Evolutionary conservation across 2,888 invertebrate genomes (phyloP).

Genomic region (Agonopterix heracliana): DNA sequence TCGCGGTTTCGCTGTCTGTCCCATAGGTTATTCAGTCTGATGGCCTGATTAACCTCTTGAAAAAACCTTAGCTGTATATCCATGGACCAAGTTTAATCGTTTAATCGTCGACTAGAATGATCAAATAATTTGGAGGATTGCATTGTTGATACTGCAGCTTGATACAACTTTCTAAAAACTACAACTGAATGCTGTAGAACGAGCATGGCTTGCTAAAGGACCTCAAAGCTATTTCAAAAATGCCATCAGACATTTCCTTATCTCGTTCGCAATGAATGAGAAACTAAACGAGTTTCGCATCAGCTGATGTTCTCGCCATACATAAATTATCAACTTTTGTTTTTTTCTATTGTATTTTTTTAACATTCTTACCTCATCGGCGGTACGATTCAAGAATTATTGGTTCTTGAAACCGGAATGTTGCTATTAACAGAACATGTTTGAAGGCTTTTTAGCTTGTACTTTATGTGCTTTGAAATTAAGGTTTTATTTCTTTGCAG

Average conservation of each 20-base stretch:
- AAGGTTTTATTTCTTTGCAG: not conserved
- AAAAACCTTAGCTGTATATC: too few species aligned
- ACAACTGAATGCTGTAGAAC: too few species aligned
- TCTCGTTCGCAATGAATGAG: slow-evolving; percentile 4
- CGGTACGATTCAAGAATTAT: not conserved
- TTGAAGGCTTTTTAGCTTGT: not conserved
- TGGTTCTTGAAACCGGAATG: not conserved
- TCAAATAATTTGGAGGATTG: too few species aligned
- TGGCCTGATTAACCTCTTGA: too few species aligned
- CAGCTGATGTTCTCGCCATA: slow-evolving; percentile 3
- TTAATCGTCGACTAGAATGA: too few species aligned
- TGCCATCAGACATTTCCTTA: not conserved
- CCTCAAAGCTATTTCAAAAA: too few species aligned
- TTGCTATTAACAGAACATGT: not conserved
- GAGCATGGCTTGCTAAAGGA: too few species aligned
- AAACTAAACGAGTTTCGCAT: slow-evolving; percentile 7
- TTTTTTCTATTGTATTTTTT: not conserved
- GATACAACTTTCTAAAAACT: too few species aligned
- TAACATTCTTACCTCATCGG: slow-evolving; percentile 3
- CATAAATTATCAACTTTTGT: slow-evolving; percentile 5
- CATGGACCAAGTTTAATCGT: too few species aligned
- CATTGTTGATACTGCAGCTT: too few species aligned
- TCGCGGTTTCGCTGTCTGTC: too few species aligned
- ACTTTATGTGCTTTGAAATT: not conserved
- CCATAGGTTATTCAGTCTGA: too few species aligned